Conservation (phyloP, 2,888 invertebrate species). For the Saturnia pavonia region DNA sequence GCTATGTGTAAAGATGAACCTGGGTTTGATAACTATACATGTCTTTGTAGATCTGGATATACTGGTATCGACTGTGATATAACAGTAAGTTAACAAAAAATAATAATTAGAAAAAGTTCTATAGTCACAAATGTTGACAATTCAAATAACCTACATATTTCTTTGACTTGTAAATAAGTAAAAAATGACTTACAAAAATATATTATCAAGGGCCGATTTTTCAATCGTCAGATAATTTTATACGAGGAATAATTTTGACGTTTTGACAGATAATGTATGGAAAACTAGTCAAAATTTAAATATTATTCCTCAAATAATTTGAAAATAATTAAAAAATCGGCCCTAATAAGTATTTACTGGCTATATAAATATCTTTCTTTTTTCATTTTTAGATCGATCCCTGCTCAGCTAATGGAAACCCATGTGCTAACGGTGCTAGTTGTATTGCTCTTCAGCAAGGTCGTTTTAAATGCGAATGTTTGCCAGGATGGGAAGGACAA, state of each 20-base stretch:
- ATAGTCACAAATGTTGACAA: background rate
- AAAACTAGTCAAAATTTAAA: background rate
- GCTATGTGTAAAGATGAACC: conserved; percentile 99
- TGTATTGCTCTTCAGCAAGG: conserved; percentile 96
- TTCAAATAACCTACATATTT: background rate
- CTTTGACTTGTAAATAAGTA: background rate
- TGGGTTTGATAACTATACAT: conserved; percentile 93
- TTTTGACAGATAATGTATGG: no score
- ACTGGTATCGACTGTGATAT: conserved; percentile 96
- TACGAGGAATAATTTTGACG: no score
- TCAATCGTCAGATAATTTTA: no score
- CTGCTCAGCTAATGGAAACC: conserved; percentile 93
- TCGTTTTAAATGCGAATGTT: conserved; percentile 96
- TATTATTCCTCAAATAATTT: background rate
- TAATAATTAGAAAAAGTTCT: background rate
- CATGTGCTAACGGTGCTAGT: conserved; percentile 94
- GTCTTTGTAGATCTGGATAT: conserved; percentile 96
- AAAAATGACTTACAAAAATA: background rate
- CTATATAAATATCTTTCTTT: conserved; percentile 6
- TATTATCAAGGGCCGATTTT: no score
- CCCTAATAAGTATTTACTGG: no score
- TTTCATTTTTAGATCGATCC: conserved; percentile 88
- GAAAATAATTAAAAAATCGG: no score
- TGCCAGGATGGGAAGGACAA: conserved; percentile 98
- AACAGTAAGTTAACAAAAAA: conserved; percentile 81